Evolutionary conservation across 2,113 vertebrate species (phyloP).

Genomic region (Triplophysa dalaica): DNA sequence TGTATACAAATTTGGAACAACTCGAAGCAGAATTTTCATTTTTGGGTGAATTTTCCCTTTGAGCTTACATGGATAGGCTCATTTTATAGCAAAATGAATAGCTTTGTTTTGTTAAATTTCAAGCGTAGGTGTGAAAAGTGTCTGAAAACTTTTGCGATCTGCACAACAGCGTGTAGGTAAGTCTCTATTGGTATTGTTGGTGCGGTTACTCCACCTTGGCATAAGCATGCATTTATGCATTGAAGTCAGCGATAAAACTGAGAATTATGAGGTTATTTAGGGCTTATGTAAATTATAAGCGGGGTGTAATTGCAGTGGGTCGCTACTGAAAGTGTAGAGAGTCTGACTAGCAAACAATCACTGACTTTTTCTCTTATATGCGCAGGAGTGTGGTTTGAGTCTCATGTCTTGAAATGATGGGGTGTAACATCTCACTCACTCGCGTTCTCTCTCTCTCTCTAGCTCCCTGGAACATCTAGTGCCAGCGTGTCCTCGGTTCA

Average conservation of each 20-base stretch:
- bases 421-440: conserved; percentile 35
- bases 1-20: no score
- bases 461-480: conserved; percentile 38
- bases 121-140: not conserved
- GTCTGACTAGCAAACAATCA: conserved; percentile 33
- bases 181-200: conserved; percentile 6
- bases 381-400: conserved; percentile 42
- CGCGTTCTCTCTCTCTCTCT: conserved; percentile 6
- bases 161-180: conserved; percentile 16
- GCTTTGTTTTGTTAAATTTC: not conserved
- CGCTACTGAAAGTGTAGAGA: conserved; percentile 18
- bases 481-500: conserved; percentile 58
- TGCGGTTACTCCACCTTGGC: not conserved
- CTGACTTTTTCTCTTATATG: not conserved
- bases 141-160: not conserved
- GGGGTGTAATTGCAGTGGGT: conserved; percentile 25
- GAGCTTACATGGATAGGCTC: not conserved
- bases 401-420: conserved; percentile 35
- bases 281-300: conserved; percentile 11
- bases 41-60: no score
- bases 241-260: conserved; percentile 19
- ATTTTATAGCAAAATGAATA: not conserved
- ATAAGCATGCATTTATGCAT: conserved; percentile 4
- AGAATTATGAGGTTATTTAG: conserved; percentile 20
- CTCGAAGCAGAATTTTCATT: no score